Evolutionary conservation across 2,888 invertebrate genomes (phyloP).

Genomic region (Drosophila melanosoma): DNA sequence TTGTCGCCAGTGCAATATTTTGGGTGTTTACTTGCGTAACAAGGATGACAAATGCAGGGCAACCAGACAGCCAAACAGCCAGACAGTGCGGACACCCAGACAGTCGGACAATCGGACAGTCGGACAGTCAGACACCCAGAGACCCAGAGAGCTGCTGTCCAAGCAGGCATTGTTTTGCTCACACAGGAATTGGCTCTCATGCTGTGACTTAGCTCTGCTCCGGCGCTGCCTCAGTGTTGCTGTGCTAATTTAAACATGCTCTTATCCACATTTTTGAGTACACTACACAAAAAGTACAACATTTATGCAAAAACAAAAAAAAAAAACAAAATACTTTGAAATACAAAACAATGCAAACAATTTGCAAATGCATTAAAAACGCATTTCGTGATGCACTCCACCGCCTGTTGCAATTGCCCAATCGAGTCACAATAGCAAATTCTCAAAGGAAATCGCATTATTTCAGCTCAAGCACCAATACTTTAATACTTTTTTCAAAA

Average conservation of each 20-base stretch:
- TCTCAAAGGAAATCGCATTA: constrained; percentile 26
- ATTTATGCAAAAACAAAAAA: neutral
- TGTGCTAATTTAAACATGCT: constrained; percentile 59
- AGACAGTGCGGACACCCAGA: no score
- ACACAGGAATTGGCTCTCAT: constrained; percentile 61
- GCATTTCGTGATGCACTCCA: constrained; percentile 51
- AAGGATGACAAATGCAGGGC: constrained; percentile 28
- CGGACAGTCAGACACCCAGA: neutral
- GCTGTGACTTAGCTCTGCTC: constrained; percentile 10
- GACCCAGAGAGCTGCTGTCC: neutral
- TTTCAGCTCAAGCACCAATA: constrained; percentile 42
- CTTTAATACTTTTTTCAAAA: constrained; percentile 28
- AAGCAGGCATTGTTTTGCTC: constrained; percentile 18
- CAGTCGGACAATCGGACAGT: neutral
- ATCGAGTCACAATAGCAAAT: constrained; percentile 17
- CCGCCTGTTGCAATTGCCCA: constrained; percentile 62
- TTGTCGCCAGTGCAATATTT: constrained; percentile 35
- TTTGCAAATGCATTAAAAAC: constrained; percentile 45
- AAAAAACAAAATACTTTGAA: constrained; percentile 12
- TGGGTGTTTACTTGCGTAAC: neutral
- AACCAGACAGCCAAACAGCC: neutral
- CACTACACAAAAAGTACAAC: constrained; percentile 38
- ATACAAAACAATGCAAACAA: constrained; percentile 29
- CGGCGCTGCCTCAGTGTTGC: constrained; percentile 25
- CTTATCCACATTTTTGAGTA: constrained; percentile 33